Evolutionary conservation across 2,888 invertebrate species (phyloP), one percentile per base, ranked within the genome.

Genomic region (Drosophila cognata): DNA sequence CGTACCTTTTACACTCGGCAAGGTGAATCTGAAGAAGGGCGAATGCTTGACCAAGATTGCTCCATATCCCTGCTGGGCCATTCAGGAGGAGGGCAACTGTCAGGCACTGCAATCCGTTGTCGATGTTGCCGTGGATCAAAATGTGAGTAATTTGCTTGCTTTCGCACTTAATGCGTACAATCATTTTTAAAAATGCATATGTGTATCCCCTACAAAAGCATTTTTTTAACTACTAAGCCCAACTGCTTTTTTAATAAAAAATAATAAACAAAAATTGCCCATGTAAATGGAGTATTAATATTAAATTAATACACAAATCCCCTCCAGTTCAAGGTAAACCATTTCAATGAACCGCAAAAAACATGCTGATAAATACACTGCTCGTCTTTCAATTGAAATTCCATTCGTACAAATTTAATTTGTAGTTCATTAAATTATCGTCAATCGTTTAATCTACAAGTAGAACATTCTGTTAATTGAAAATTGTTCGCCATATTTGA

Each of bases 1-100:
- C 33, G 94, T 95, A 1, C 95, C 95, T 11, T 94, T 94, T 60
- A 95, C 95, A 2, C 89, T 95, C 50, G 95, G 94, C 28, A 94
- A 93, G 76, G 93, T 95, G 43, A 93, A 93, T n/a, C 90, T 95
- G 75, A 94, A 93, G 79, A 92, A 92, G 65, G 94, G 93, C 61
- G 93, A 94, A 41, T 94, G 94, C 74, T 90, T 94, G 59, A 93
- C 95, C 2, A 92, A 92, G 83, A 94, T 95, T 81, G 93, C 94
- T 79, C 95, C 96, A 25, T 95, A 95, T 94, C 96, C 95, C 64
- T 95, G 94, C 92, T 96, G 96, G 95, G 94, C 94, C 70, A 94
- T 95, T 87, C 96, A 96, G 93, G 96, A 96, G 93, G 95, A 95
- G 93, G 95, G 95, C 50, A 94, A 95, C 92, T 95, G 95, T 89